Evolutionary conservation across 2,113 vertebrate genomes (phyloP).

Genomic region (Podarcis muralis): DNA sequence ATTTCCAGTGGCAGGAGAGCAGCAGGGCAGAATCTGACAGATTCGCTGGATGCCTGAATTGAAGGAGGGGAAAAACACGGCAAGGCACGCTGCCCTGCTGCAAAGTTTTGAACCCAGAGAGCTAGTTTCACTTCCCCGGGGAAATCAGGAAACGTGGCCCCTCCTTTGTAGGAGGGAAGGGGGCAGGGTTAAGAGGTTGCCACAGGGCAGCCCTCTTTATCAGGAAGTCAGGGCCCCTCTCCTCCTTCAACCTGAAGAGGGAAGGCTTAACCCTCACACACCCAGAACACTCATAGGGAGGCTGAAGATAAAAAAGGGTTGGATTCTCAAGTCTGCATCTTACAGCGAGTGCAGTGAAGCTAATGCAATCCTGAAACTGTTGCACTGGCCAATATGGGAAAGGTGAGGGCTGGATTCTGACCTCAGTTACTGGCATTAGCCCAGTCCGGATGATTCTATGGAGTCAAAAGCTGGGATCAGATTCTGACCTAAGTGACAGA

Average conservation of each 20-base stretch:
- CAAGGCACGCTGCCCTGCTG: background rate
- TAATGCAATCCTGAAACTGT: background rate
- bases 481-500: background rate
- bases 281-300: background rate
- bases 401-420: background rate
- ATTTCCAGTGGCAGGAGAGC: background rate
- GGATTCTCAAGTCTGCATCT: background rate
- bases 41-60: too few species aligned
- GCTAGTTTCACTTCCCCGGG: background rate
- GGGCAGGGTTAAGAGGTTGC: conserved; percentile 28
- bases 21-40: background rate
- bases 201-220: background rate
- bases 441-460: background rate
- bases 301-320: too few species aligned
- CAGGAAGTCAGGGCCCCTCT: conserved; percentile 15
- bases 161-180: conserved; percentile 20
- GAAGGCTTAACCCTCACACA: background rate
- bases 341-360: background rate
- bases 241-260: conserved; percentile 1
- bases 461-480: background rate
- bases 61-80: background rate
- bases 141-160: background rate
- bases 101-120: background rate
- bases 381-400: background rate
- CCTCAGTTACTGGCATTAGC: background rate